Evolutionary conservation across 1,140 invertebrate genomes (phyloP).

Genomic region (Diprion similis): DNA sequence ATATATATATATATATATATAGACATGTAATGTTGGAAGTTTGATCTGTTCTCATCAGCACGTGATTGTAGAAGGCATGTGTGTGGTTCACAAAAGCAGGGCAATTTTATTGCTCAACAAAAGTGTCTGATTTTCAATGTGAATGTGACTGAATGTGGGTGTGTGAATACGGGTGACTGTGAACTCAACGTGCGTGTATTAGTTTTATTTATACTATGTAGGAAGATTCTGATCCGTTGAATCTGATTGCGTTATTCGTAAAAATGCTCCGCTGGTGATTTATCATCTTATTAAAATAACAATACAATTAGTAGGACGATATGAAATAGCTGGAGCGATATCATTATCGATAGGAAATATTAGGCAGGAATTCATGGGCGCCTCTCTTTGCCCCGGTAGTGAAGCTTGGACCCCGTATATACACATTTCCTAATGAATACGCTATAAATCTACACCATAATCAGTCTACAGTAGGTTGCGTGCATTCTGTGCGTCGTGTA

Average conservation of each 20-base stretch:
- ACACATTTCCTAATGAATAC: slow-evolving; percentile 33
- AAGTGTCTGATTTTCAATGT: too few species aligned
- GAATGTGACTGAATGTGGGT: too few species aligned
- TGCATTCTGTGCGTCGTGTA: slow-evolving; percentile 16
- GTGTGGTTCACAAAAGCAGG: too few species aligned
- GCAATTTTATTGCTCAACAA: too few species aligned
- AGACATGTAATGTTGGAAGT: too few species aligned
- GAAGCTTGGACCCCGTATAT: too few species aligned
- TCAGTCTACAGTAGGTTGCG: slow-evolving; percentile 24
- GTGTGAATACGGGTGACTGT: too few species aligned
- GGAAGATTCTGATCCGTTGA: neutral
- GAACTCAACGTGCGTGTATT: neutral
- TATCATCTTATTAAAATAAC: neutral
- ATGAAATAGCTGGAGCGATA: neutral
- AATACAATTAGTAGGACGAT: slow-evolving; percentile 1
- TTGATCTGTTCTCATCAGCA: too few species aligned
- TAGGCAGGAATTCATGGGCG: neutral
- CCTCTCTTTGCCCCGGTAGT: too few species aligned
- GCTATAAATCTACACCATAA: slow-evolving; percentile 35
- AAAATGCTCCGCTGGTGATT: neutral
- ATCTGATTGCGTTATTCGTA: neutral
- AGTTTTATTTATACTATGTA: neutral
- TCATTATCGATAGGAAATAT: slow-evolving; percentile 8
- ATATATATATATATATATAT: too few species aligned
- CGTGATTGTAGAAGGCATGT: too few species aligned